These are phyloP conservation scores for Eucidaris tribuloides DNA, from an alignment of 35 echinoderm and acorn worm species.

Conservation along the genomic window DNA sequence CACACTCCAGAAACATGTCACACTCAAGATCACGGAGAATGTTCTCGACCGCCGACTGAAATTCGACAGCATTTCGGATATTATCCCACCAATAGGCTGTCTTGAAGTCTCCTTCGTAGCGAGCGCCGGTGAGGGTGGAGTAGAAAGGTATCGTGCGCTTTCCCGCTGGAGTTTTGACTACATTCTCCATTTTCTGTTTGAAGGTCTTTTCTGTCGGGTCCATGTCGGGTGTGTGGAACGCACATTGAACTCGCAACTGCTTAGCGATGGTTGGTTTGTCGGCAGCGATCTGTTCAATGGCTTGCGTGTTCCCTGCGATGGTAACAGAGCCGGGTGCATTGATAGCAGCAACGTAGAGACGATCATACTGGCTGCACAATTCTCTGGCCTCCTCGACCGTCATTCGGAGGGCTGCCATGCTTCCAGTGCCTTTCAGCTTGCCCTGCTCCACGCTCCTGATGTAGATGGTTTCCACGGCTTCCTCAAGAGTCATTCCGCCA, in stretches of 20 bases:
- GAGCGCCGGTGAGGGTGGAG: conserved; percentile 74
- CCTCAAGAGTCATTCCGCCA: conserved; percentile 75
- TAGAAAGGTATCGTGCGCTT: conserved; percentile 43
- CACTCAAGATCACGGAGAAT: conserved; percentile 53
- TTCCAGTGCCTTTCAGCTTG: conserved; percentile 78
- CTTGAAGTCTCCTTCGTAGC: conserved; percentile 69
- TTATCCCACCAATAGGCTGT: conserved; percentile 93
- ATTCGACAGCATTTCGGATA: conserved; percentile 76
- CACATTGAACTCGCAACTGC: conserved; percentile 71
- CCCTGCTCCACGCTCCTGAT: conserved; percentile 75
- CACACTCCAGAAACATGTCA: conserved; percentile 70
- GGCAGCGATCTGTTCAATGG: conserved; percentile 55
- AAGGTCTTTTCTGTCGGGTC: conserved; percentile 77
- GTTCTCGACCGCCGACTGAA: conserved; percentile 65
- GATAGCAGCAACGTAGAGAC: conserved; percentile 77
- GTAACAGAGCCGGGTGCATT: conserved; percentile 82
- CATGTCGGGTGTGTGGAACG: conserved; percentile 91
- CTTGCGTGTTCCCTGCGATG: conserved; percentile 60
- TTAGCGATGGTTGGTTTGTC: conserved; percentile 54
- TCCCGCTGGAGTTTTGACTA: conserved; percentile 49
- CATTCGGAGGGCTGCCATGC: conserved; percentile 81
- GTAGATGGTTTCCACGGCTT: conserved; percentile 77
- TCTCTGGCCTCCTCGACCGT: conserved; percentile 52
- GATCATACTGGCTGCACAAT: conserved; percentile 61
- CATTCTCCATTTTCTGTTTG: conserved; percentile 56